These are phyloP conservation scores for Ptychodera flava DNA, from an alignment of 35 echinoderm and acorn worm genomes.

Conservation along the genomic window DNA sequence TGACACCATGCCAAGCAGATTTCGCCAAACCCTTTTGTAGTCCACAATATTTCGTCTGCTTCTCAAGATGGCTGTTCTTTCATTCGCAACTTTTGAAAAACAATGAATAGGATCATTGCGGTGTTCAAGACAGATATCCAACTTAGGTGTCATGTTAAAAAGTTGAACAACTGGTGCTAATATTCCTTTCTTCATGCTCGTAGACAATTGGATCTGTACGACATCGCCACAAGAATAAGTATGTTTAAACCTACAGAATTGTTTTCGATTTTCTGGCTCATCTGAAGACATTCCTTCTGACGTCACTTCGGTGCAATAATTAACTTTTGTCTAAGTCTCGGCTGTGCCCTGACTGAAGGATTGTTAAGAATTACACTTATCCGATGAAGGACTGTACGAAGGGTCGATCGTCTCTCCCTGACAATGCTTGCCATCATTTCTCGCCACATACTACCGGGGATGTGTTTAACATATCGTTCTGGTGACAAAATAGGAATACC, in stretches of 20 bases:
- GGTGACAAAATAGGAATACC: not conserved
- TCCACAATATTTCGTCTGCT: conserved; percentile 19
- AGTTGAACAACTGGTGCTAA: conserved; percentile 58
- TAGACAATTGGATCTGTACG: conserved; percentile 44
- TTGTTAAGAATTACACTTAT: not conserved
- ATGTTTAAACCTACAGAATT: conserved; percentile 43
- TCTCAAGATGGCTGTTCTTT: conserved; percentile 4
- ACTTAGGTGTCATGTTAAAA: conserved; percentile 68
- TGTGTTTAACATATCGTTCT: conserved; percentile 26
- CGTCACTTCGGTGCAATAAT: not conserved
- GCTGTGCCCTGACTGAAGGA: not conserved
- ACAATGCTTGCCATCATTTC: conserved; percentile 33
- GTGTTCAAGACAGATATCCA: conserved; percentile 81
- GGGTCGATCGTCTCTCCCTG: conserved; percentile 11
- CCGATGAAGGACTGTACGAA: not conserved
- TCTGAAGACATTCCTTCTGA: not conserved
- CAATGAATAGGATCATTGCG: conserved; percentile 50
- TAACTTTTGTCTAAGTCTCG: not conserved
- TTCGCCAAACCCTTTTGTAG: conserved; percentile 72
- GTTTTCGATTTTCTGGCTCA: not conserved
- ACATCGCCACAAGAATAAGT: conserved; percentile 36
- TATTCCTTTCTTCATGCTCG: conserved; percentile 38
- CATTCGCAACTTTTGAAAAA: conserved; percentile 50
- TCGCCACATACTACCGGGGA: conserved; percentile 37
- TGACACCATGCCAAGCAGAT: conserved; percentile 63